Base-by-base conservation (phyloP, 1,140 invertebrate genomes). In the Heliconius eleuchia region DNA sequence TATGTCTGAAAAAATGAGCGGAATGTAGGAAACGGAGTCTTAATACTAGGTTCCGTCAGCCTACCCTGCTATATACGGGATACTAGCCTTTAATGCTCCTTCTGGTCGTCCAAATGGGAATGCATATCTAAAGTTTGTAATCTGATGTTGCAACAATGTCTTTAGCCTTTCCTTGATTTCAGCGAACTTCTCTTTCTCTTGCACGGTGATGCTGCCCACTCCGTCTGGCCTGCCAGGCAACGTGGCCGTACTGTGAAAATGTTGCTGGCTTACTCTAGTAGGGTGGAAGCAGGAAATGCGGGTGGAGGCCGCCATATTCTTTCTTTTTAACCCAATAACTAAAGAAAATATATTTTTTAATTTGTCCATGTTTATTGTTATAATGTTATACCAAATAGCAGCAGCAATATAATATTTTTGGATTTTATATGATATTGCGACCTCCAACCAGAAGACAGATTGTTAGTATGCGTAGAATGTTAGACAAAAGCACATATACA, bases 81-180 rank as follows among this genome's bases (percentile, higher is more conserved):
- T 52, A 52, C 55, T 23, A 52, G 95, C 94, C 90, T 99, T 99
- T 76, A 99, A 94, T 39, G 99, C 97, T 57, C 99, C 99, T 95
- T 99, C 99, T 27, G 99, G 99, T 85, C 99, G 96, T 73, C 99
- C 99, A 95, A 99, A 99, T 71, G 99, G 99, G 95, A 99, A 99
- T 92, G 98, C 98, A 91, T 98, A 99, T 95, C 98, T 97, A 95
- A 99, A 99, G 96, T 99, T 99, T 5, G 99, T 99, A 79, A 99
- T 99, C 96, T 99, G 99, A 94, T 99, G 97, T 94, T 99, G 99
- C 71, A 99, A 95, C 77, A 99, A 95, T 84, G 98, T 96, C 88
- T 98, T 96, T 75, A 99, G 95, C 73, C 99, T 95, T 88, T 99
- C 99, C 93, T 99, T 99, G 79, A 99, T 98, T 91, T 99, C 98